phyloP scores from a whole-genome alignment of 1,140 invertebrate species.

The Drosophila kohkoa region DNA sequence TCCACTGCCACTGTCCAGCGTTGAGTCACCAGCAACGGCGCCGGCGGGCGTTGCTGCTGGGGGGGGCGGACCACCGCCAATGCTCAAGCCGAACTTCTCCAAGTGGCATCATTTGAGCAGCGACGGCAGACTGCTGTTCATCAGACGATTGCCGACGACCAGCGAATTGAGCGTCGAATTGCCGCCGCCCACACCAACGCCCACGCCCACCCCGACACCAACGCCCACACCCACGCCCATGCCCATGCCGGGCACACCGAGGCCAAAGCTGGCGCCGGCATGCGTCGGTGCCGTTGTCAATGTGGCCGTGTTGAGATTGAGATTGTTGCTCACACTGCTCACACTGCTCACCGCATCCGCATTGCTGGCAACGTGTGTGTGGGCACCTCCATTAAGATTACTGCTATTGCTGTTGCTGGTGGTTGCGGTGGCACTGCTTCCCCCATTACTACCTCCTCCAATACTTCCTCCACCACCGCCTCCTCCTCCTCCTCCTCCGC shows the following conservation, averaged over 20 bases:
- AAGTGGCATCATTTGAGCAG: constrained; percentile 84
- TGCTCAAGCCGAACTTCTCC: constrained; percentile 78
- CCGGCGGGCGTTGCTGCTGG: constrained; percentile 64
- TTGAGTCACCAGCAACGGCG: constrained; percentile 32
- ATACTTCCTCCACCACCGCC: constrained; percentile 26
- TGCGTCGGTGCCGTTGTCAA: constrained; percentile 65
- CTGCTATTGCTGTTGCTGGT: constrained; percentile 29
- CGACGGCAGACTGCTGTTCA: constrained; percentile 78
- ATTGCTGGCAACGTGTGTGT: constrained; percentile 54
- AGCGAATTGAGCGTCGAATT: constrained; percentile 76
- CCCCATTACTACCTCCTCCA: constrained; percentile 25
- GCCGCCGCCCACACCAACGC: constrained; percentile 68
- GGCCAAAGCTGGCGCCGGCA: constrained; percentile 61
- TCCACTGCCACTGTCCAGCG: constrained; percentile 42
- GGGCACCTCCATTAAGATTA: constrained; percentile 51
- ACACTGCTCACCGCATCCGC: constrained; percentile 36
- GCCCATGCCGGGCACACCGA: constrained; percentile 67
- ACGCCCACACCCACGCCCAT: constrained; percentile 61
- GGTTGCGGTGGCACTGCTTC: constrained; percentile 19
- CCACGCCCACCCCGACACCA: constrained; percentile 66
- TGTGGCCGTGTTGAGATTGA: constrained; percentile 70
- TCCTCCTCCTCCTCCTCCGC: constrained; percentile 31
- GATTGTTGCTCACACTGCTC: constrained; percentile 58
- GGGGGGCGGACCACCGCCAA: constrained; percentile 69
- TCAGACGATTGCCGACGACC: constrained; percentile 80